Base-by-base conservation (phyloP, 2,113 vertebrate genomes). In the Entomyzon cyanotis region DNA sequence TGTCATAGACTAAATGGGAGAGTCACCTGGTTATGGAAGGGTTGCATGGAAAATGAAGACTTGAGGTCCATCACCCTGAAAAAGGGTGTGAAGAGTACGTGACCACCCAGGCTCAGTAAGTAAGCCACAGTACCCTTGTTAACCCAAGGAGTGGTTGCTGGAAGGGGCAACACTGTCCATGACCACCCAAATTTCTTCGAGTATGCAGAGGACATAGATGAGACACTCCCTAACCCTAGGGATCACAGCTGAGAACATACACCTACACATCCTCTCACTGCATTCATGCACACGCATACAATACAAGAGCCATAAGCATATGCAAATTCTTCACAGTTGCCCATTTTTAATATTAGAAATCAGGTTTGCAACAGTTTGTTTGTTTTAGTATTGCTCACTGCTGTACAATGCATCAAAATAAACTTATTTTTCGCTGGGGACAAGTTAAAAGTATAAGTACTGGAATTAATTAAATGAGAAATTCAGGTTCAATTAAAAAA, bases 151-250 rank as follows among this genome's bases (percentile, higher is more conserved):
- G 92, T 74, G 88, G 85, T 37, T 92, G 63, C 74, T 96, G 89
- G 88, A 89, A 90, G 58, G 46, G 37, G 41, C 56, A 92, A 3
- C 47, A 9, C 21, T 0, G 2, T 89, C 49, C 58, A 28, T 1
- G 95, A 94, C 96, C 97, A 96, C 96, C 95, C 96, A 96, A 84
- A 84, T n/a, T 90, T 93, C 39, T 39, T 20, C 31, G 28, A 91
- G 33, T 39, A 11, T 62, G 27, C 50, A 68, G 44, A 84, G 85
- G 84, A 93, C 50, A 60, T 3, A 7, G 44, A n/a, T 30, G 44
- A 95, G 87, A 71, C 42, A 13, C 85, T 94, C 88, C 89, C 85
- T 87, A 18, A 27, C 89, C 52, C 77, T 35, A 39, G 93, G 87
- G 89, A 95, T 31, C 28, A 35, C 94, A 97, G 92, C 95, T 96